Conservation (phyloP, 1,140 invertebrate genomes). For the Grapholita molesta region DNA sequence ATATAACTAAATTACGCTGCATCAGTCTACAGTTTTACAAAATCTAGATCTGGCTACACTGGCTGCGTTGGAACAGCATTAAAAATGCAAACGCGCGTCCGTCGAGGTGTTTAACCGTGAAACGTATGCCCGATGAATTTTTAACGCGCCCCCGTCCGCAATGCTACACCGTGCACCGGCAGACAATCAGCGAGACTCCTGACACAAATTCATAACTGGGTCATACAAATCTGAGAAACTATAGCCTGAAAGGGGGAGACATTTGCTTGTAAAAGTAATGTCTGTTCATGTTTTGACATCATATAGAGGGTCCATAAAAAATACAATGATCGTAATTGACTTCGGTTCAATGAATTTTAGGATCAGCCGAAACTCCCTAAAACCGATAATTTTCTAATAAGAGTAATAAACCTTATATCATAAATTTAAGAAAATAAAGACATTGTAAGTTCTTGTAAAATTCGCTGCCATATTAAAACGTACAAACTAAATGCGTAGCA, state of each 20-base stretch:
- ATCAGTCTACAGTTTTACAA: background rate
- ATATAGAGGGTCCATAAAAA: background rate
- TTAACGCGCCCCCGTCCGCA: slow-evolving; percentile 21
- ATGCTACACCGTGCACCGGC: background rate
- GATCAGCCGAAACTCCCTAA: too few species aligned
- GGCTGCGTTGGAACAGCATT: slow-evolving; percentile 29
- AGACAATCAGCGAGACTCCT: background rate
- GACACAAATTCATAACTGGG: slow-evolving; percentile 3
- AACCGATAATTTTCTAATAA: too few species aligned
- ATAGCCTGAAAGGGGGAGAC: background rate
- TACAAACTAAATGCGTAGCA: background rate
- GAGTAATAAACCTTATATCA: too few species aligned
- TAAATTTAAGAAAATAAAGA: too few species aligned
- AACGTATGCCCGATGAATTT: slow-evolving; percentile 24
- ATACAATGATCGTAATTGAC: too few species aligned
- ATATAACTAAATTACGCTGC: too few species aligned
- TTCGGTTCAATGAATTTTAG: too few species aligned
- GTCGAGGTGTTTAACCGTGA: slow-evolving; percentile 27
- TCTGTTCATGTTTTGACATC: background rate
- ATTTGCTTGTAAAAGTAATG: background rate
- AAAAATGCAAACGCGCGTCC: slow-evolving; percentile 42
- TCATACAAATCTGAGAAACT: background rate
- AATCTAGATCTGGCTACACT: background rate
- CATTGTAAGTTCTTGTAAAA: too few species aligned
- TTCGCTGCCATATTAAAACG: too few species aligned